Evolutionary conservation across 2,113 vertebrate species (phyloP).

Genomic region (Cyprinus carpio): DNA sequence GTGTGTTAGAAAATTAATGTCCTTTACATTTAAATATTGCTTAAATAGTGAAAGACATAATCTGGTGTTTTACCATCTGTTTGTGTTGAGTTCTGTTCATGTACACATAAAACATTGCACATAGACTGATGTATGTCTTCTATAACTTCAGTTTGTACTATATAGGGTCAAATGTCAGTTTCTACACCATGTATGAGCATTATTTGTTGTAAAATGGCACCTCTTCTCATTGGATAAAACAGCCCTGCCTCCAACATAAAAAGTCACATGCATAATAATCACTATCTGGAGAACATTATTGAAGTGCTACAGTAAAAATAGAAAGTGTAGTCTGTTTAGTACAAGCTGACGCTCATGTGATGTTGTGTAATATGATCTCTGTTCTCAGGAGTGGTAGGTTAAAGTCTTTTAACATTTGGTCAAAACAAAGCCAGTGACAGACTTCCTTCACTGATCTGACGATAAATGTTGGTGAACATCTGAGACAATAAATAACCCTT

Average conservation of each 20-base stretch:
- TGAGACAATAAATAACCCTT: background rate
- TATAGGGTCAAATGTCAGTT: background rate
- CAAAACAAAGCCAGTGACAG: background rate
- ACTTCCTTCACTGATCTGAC: background rate
- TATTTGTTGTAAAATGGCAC: background rate
- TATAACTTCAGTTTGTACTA: background rate
- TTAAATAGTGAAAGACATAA: background rate
- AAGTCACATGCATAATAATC: background rate
- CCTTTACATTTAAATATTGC: background rate
- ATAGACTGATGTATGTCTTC: background rate
- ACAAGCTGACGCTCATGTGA: background rate
- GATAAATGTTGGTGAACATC: background rate
- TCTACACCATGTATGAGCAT: too few species aligned
- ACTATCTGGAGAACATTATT: background rate
- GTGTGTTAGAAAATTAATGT: background rate
- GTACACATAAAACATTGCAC: background rate
- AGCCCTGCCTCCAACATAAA: background rate
- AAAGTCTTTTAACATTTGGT: slow-evolving; percentile 15
- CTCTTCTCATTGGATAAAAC: background rate
- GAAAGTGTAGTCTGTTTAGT: background rate
- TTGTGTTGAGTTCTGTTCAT: background rate
- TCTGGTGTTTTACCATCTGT: background rate
- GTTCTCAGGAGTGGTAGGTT: slow-evolving; percentile 32
- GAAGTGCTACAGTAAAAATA: background rate
- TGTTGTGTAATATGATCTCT: background rate